Evolutionary conservation across 2,113 vertebrate genomes (phyloP).

Genomic region (Gracilinanus agilis): DNA sequence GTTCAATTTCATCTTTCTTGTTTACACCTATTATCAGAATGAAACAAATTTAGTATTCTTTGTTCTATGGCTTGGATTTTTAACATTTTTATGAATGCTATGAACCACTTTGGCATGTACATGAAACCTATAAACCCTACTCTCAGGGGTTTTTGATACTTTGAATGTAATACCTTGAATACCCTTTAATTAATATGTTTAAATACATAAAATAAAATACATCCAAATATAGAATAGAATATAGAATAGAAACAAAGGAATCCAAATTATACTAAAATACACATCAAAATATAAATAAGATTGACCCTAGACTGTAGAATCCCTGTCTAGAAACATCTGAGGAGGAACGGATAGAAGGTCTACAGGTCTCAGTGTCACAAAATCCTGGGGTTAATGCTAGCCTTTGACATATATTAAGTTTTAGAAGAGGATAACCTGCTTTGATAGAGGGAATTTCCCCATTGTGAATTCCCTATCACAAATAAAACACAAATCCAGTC

Average conservation of each 20-base stretch:
- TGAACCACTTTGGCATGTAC: neutral
- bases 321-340: neutral
- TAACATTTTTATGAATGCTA: neutral
- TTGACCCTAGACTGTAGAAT: neutral
- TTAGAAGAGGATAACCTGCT: neutral
- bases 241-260: neutral
- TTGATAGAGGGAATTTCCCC: neutral
- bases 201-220: neutral
- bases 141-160: neutral
- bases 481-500: neutral
- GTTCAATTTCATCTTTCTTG: neutral
- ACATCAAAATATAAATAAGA: neutral
- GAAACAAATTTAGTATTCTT: neutral
- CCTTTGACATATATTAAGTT: neutral
- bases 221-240: neutral
- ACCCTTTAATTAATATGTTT: neutral
- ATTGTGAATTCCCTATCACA: neutral
- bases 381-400: neutral
- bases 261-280: neutral
- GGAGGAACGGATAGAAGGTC: neutral
- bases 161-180: no score
- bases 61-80: neutral
- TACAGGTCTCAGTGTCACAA: neutral
- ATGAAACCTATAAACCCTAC: neutral
- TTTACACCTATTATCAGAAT: neutral